A percentile compares a stretch with the other conserved stretches of the same genome.
Evolutionary conservation across 2,797 vertebrate species (phyloP).

Genomic region (Neomorphus geoffroyi): DNA sequence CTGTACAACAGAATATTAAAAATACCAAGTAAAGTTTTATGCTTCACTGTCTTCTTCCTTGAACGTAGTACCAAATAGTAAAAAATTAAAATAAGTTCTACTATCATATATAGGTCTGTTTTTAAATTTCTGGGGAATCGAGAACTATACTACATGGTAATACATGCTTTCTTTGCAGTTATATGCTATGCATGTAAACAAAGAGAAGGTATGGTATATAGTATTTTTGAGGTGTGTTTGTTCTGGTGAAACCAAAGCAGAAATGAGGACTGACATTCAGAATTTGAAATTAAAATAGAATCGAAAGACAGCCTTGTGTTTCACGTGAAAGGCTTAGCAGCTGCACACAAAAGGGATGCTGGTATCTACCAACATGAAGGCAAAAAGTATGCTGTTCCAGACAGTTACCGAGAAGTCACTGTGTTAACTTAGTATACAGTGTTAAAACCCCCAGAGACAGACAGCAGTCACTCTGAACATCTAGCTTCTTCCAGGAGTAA

Average conservation of each 20-base stretch:
- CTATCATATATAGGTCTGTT: background rate
- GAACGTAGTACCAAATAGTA: background rate
- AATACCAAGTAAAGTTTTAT: background rate
- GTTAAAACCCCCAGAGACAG: background rate
- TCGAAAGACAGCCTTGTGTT: background rate
- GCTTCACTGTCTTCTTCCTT: background rate
- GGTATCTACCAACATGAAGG: background rate
- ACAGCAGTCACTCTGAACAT: background rate
- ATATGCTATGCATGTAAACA: background rate
- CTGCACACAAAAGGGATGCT: background rate
- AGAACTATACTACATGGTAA: background rate
- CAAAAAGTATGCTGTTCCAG: background rate
- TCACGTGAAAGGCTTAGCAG: background rate
- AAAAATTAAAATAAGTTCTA: background rate
- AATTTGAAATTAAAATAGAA: background rate
- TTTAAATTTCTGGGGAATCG: background rate
- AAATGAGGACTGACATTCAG: background rate
- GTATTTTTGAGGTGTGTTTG: background rate
- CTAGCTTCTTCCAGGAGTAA: background rate
- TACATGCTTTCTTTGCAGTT: background rate
- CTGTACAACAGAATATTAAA: background rate
- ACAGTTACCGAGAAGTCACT: background rate
- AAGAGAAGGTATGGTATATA: background rate
- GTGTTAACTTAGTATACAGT: background rate
- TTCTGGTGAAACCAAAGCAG: background rate